Conservation (phyloP, 2,797 vertebrate genomes). For the Dipus sagitta region DNA sequence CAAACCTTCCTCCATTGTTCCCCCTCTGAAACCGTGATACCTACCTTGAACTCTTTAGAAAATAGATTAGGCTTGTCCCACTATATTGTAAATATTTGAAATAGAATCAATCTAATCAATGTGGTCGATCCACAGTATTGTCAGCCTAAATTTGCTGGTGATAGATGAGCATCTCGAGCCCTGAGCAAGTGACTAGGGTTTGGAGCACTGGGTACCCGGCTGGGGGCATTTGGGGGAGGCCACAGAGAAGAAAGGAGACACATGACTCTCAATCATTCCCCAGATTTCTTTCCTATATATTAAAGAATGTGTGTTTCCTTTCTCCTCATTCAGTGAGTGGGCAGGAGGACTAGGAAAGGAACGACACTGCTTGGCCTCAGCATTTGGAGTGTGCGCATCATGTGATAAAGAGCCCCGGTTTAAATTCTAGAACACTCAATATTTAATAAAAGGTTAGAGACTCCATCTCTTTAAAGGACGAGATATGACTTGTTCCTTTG, state of each 20-base stretch:
- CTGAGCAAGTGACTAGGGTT: slow-evolving; percentile 77
- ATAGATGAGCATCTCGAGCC: slow-evolving; percentile 87
- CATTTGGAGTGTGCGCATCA: background rate
- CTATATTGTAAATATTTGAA: slow-evolving; percentile 89
- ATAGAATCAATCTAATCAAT: slow-evolving; percentile 90
- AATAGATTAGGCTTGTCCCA: slow-evolving; percentile 89
- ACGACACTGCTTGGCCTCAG: background rate
- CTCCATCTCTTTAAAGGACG: slow-evolving; percentile 34
- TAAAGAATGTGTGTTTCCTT: background rate
- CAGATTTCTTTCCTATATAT: background rate
- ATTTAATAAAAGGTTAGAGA: background rate
- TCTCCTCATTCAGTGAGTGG: background rate
- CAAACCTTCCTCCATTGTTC: slow-evolving; percentile 88
- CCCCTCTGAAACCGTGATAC: slow-evolving; percentile 77
- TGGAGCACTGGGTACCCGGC: slow-evolving; percentile 55
- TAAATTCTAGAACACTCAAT: slow-evolving; percentile 50
- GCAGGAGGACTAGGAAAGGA: background rate
- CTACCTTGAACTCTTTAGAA: slow-evolving; percentile 87
- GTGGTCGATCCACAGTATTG: slow-evolving; percentile 84
- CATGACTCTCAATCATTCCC: slow-evolving; percentile 7
- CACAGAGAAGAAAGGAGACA: background rate
- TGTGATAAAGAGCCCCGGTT: background rate
- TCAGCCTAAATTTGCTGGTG: slow-evolving; percentile 86
- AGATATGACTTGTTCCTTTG: background rate
- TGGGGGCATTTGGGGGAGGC: background rate